Evolutionary conservation across 2,888 invertebrate species (phyloP), one percentile per base, ranked within the genome.

Genomic region (Mongoloraphidia duomilia): DNA sequence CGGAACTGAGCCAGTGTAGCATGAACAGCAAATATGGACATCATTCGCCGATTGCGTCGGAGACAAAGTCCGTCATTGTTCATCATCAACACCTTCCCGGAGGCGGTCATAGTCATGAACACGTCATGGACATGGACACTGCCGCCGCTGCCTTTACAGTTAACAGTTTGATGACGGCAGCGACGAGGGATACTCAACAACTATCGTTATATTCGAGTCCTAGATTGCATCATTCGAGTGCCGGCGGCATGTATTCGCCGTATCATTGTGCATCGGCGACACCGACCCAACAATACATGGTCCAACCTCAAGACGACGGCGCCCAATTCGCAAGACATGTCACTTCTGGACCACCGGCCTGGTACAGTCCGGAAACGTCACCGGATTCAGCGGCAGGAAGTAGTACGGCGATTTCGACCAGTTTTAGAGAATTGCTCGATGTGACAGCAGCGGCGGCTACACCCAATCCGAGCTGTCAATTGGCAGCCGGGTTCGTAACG

Each of bases 121-220:
- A 67, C 47, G 65, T 66, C 33, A 61, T 64, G 3, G 64, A 65
- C 1, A 65, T 69, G 62, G 69, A 69, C 50, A 58, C 63, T 59
- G 54, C 71, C 64, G 46, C 63, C 66, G 69, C 73, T 6, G 71
- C 72, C 4, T 79, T 79, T 59, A 76, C 73, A 58, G 79, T 79
- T n/a, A 79, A 79, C 58, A 75, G 75, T 47, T 62, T 79, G 53
- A 78, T 78, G 72, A 76, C 76, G 2, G 61, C 57, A 13, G 61
- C 71, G 26, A 73, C 64, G 44, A 61, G 63, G 40, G 56, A 57
- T 12, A 46, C 54, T 12, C 49, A 34, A 12, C 44, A 46, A 9
- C 40, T 51, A 13, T 46, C 47, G 0, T 52, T 45, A 49, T 64
- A 61, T 50, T 62, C 66, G n/a, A 56, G 46, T 47, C 52, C 54